These are phyloP conservation scores for Aurelia coerulea DNA, from an alignment of 30 jellyfish, hydroid and myxozoan genomes.

Conservation along the genomic window DNA sequence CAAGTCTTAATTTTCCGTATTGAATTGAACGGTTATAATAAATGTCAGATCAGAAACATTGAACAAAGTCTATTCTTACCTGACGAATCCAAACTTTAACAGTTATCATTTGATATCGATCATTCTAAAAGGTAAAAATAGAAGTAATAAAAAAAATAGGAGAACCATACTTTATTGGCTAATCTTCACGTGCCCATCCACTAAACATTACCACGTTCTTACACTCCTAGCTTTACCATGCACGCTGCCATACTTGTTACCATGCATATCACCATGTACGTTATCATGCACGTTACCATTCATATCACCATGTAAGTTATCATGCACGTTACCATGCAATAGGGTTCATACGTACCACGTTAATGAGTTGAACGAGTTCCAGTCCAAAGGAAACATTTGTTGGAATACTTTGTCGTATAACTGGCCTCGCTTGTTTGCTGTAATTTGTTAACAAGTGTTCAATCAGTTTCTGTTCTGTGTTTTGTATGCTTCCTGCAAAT, in stretches of 20 bases:
- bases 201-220: too few relatives aligned
- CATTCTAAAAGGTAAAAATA: constrained; percentile 58
- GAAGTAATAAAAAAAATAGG: not conserved
- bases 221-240: too few relatives aligned
- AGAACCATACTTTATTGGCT: too few relatives aligned
- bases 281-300: too few relatives aligned
- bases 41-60: not conserved
- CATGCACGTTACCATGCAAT: too few relatives aligned
- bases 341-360: constrained; percentile 60
- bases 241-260: too few relatives aligned
- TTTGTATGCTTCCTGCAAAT: constrained; percentile 49
- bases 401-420: constrained; percentile 29
- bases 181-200: too few relatives aligned
- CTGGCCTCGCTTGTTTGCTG: constrained; percentile 84
- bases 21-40: not conserved
- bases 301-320: too few relatives aligned
- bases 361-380: constrained; percentile 82
- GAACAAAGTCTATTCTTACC: constrained; percentile 45
- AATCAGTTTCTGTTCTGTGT: constrained; percentile 73
- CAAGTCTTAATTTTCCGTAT: not conserved
- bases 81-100: constrained; percentile 85
- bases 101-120: constrained; percentile 80
- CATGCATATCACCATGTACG: too few relatives aligned
- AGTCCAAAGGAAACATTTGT: constrained; percentile 80
- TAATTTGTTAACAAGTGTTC: constrained; percentile 43